Evolutionary conservation across 2,797 vertebrate species (phyloP).

Genomic region (Paratrypauchen microcephalus): DNA sequence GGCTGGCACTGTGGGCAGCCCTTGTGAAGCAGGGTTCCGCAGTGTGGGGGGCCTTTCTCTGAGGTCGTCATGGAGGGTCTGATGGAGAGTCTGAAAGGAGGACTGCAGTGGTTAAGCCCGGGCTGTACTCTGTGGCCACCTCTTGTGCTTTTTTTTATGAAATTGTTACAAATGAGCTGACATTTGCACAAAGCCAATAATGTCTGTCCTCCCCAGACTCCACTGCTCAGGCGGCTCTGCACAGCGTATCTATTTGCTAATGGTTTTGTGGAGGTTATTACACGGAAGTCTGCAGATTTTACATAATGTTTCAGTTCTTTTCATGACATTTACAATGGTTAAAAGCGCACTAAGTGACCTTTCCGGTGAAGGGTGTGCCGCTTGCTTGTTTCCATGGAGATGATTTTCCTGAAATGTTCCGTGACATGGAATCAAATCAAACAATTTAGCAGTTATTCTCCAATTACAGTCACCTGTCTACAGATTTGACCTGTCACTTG

Average conservation of each 20-base stretch:
- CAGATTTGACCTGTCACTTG: no score
- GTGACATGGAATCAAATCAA: no score
- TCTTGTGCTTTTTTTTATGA: slow-evolving; percentile 5
- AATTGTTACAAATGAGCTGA: slow-evolving; percentile 23
- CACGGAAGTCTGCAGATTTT: neutral
- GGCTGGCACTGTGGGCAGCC: slow-evolving; percentile 42
- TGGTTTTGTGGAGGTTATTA: slow-evolving; percentile 1
- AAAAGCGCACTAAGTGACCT: neutral
- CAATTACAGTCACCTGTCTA: no score
- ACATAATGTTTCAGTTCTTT: neutral
- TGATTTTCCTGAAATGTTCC: no score
- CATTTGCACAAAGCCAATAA: slow-evolving; percentile 32
- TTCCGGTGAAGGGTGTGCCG: no score
- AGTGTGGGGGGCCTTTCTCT: slow-evolving; percentile 45
- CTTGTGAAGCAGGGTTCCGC: slow-evolving; percentile 43
- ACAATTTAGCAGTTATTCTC: no score
- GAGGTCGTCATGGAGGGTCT: slow-evolving; percentile 22
- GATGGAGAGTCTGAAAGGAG: slow-evolving; percentile 14
- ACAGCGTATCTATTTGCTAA: neutral
- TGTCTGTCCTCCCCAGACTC: slow-evolving; percentile 21
- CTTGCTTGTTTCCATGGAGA: no score
- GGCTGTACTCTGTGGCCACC: neutral
- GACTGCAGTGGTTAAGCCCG: neutral
- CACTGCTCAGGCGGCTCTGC: slow-evolving; percentile 1
- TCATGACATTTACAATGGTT: neutral